Conservation (phyloP, 2,113 vertebrate genomes). For the Sterna hirundo region DNA sequence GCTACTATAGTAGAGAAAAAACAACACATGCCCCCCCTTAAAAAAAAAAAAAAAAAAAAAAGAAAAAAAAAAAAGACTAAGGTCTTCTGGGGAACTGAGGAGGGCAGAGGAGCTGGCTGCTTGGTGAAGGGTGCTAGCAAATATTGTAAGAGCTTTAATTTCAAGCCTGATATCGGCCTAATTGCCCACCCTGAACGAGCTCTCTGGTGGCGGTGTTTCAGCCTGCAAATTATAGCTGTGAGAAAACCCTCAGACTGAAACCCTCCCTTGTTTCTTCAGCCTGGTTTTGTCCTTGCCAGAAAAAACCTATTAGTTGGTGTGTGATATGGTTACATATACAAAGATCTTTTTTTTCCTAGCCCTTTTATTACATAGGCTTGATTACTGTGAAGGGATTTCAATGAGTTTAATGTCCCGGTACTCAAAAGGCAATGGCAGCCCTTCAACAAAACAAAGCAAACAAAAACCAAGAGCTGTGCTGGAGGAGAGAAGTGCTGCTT, state of each 20-base stretch:
- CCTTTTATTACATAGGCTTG: constrained; percentile 74
- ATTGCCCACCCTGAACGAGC: background rate
- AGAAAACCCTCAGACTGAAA: constrained; percentile 8
- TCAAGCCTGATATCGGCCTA: background rate
- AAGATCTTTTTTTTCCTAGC: constrained; percentile 70
- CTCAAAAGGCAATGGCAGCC: constrained; percentile 62
- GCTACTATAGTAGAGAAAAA: background rate
- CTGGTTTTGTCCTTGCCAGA: constrained; percentile 11
- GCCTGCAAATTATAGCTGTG: background rate
- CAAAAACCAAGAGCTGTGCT: constrained; percentile 54
- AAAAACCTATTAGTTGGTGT: constrained; percentile 22
- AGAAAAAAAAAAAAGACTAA: background rate
- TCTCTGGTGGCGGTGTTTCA: background rate
- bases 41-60: too few species aligned
- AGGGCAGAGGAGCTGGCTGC: background rate
- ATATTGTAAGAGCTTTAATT: background rate
- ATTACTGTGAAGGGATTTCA: constrained; percentile 66
- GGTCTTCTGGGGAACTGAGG: background rate
- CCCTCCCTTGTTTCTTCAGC: background rate
- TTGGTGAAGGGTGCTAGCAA: background rate
- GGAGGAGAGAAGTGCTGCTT: constrained; percentile 55
- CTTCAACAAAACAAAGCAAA: constrained; percentile 61
- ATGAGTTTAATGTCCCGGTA: constrained; percentile 69
- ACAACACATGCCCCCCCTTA: background rate
- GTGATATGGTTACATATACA: constrained; percentile 65